A percentile compares a stretch with the other conserved stretches of the same genome.
Evolutionary conservation across 2,113 vertebrate genomes (phyloP).

Genomic region (Psophia crepitans): DNA sequence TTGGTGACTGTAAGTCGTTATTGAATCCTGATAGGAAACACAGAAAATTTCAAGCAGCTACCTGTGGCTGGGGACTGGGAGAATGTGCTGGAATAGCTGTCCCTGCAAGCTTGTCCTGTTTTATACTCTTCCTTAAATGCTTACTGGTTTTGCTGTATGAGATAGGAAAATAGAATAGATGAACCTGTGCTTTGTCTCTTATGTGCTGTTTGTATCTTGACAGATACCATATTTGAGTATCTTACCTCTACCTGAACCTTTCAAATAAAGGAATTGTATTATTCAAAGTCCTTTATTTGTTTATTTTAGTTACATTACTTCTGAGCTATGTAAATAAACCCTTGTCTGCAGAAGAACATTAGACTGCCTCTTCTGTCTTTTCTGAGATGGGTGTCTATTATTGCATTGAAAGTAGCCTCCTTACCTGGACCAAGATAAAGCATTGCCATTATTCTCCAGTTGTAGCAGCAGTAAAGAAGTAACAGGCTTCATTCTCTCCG

Average conservation of each 20-base stretch:
- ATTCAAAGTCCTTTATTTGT: not conserved
- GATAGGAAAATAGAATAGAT: not conserved
- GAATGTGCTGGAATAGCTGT: not conserved
- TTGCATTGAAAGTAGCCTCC: not conserved
- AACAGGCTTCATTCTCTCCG: not conserved
- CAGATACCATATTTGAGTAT: not conserved
- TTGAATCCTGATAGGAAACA: not conserved
- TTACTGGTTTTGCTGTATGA: not conserved
- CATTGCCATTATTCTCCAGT: not conserved
- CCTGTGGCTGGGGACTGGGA: not conserved
- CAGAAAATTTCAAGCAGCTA: not conserved
- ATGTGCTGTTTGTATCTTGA: not conserved
- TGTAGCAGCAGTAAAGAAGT: not conserved
- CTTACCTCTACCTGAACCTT: not conserved
- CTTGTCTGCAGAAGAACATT: not conserved
- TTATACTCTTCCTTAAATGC: not conserved
- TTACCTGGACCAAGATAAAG: not conserved
- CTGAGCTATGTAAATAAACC: not conserved
- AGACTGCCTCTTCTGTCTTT: not conserved
- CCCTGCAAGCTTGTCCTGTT: not conserved
- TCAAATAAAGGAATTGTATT: not conserved
- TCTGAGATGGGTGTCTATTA: not conserved
- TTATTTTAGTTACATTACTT: not conserved
- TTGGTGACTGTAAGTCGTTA: not conserved
- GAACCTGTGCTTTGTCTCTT: not conserved